Conservation (phyloP, 2,797 vertebrate genomes). For the Decapterus maruadsi region DNA sequence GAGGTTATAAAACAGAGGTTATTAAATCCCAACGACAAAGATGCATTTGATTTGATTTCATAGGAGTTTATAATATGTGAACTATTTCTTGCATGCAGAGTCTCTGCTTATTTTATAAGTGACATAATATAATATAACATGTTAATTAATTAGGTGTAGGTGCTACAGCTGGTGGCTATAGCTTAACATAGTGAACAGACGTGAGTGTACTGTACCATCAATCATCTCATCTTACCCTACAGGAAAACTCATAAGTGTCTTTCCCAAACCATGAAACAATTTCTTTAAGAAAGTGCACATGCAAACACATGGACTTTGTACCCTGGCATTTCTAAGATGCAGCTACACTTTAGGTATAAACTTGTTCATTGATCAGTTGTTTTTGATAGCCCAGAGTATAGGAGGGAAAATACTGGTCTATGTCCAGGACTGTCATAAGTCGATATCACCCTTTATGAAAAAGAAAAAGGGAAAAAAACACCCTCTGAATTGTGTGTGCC, state of each 20-base stretch:
- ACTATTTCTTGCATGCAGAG: too few relatives aligned
- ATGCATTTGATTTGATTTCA: too few relatives aligned
- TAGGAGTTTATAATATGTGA: too few relatives aligned
- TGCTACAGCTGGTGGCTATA: background rate
- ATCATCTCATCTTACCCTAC: background rate
- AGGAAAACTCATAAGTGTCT: background rate
- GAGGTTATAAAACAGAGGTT: slow-evolving; percentile 1
- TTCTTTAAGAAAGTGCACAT: background rate
- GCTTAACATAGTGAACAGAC: background rate
- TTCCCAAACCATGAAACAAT: background rate
- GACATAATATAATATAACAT: background rate
- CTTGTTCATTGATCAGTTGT: background rate
- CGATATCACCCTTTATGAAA: slow-evolving; percentile 22
- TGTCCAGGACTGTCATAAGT: slow-evolving; percentile 29
- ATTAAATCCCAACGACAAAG: slow-evolving; percentile 4
- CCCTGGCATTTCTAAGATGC: background rate
- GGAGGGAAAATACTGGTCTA: slow-evolving; percentile 4
- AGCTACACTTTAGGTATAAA: background rate
- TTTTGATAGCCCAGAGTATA: background rate
- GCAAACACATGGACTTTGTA: background rate
- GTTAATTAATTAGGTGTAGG: background rate
- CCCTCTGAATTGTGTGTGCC: slow-evolving; percentile 22
- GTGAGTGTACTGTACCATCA: background rate
- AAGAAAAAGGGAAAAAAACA: background rate
- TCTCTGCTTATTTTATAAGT: background rate